Evolutionary conservation across 2,888 invertebrate species (phyloP).

Genomic region (Papilio gigon): DNA sequence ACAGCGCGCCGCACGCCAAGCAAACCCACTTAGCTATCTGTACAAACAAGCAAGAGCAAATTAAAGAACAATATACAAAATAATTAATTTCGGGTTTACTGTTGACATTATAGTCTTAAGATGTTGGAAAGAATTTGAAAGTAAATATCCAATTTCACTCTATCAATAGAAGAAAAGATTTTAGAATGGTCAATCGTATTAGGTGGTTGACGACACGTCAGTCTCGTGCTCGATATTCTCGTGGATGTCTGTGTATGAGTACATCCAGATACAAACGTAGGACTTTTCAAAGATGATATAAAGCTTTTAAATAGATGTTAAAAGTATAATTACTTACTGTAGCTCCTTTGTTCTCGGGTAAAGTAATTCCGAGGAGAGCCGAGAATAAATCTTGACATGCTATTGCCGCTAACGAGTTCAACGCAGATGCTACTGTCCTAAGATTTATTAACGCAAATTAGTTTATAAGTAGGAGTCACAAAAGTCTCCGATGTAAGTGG

Average conservation of each 20-base stretch:
- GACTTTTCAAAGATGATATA: no score
- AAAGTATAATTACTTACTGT: conserved; percentile 76
- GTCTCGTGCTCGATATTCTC: no score
- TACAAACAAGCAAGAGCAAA: conserved; percentile 25
- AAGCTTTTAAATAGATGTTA: no score
- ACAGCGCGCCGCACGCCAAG: conserved; percentile 86
- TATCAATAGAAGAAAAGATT: not conserved
- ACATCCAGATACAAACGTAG: no score
- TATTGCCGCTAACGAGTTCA: conserved; percentile 96
- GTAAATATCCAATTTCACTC: not conserved
- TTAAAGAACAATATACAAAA: not conserved
- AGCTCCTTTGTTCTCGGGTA: conserved; percentile 90
- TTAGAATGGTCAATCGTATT: no score
- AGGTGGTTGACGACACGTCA: no score
- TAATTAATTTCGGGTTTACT: no score
- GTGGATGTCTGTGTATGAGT: no score
- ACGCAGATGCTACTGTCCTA: conserved; percentile 97
- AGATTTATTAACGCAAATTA: conserved; percentile 46
- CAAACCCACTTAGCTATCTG: conserved; percentile 84
- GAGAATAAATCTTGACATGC: conserved; percentile 93
- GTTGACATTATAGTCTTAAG: no score
- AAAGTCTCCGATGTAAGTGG: not conserved
- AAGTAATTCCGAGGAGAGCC: conserved; percentile 86
- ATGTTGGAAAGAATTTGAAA: no score
- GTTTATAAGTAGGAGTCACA: not conserved